Evolutionary conservation across 53 echinoderm and acorn worm genomes (phyloP).

Genomic region (Paracentrotus lividus): DNA sequence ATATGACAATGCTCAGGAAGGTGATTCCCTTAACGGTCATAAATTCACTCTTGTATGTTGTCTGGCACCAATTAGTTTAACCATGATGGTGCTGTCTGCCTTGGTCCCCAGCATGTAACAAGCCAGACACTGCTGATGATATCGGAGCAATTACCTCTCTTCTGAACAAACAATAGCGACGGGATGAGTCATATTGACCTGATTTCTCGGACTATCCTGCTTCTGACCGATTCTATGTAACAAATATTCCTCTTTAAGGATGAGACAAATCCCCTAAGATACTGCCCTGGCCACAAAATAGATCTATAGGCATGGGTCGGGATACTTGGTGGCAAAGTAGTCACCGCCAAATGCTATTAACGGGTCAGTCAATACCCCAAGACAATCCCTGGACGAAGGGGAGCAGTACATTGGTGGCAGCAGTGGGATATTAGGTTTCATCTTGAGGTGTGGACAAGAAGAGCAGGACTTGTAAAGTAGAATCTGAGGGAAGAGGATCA

Average conservation of each 20-base stretch:
- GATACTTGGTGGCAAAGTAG: background rate
- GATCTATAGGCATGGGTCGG: background rate
- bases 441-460: slow-evolving; percentile 15
- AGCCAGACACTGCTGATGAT: background rate
- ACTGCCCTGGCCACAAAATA: slow-evolving; percentile 3
- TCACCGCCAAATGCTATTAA: background rate
- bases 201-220: background rate
- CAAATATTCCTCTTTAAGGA: background rate
- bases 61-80: slow-evolving; percentile 15
- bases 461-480: slow-evolving; percentile 22
- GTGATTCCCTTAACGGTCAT: background rate
- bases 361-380: slow-evolving; percentile 31
- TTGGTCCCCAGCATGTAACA: background rate
- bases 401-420: slow-evolving; percentile 4
- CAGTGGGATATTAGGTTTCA: slow-evolving; percentile 37
- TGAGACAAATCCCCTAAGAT: background rate
- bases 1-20: background rate
- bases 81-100: background rate
- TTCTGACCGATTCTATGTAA: slow-evolving; percentile 22
- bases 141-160: background rate
- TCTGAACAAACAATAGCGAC: background rate
- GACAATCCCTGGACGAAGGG: slow-evolving; percentile 16
- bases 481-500: background rate
- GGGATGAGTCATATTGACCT: slow-evolving; percentile 35
- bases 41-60: background rate